Evolutionary conservation across 2,113 vertebrate genomes (phyloP).

Genomic region (Rhinolophus sinicus): DNA sequence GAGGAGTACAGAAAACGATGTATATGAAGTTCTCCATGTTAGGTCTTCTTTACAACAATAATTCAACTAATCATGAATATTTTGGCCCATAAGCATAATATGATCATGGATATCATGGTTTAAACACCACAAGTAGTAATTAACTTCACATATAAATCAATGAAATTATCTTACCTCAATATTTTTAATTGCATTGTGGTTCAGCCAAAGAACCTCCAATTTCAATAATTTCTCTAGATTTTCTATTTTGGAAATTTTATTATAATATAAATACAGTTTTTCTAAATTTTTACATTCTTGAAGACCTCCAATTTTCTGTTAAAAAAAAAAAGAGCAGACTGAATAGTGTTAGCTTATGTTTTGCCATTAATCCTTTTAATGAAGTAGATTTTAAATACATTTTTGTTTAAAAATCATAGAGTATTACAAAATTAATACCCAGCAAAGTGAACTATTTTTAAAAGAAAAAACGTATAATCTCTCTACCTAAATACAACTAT

Average conservation of each 20-base stretch:
- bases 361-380: conserved; percentile 18
- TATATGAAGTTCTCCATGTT: not conserved
- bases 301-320: conserved; percentile 88
- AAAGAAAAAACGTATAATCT: not conserved
- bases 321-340: conserved; percentile 23
- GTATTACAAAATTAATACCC: conserved; percentile 30
- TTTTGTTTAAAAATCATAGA: conserved; percentile 49
- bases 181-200: conserved; percentile 88
- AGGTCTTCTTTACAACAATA: not conserved
- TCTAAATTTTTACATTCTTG: conserved; percentile 85
- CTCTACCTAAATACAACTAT: not conserved
- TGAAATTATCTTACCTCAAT: conserved; percentile 85
- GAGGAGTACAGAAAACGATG: not conserved
- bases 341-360: conserved; percentile 15
- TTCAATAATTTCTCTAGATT: conserved; percentile 85
- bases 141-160: conserved; percentile 26
- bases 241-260: conserved; percentile 87
- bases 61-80: conserved; percentile 2
- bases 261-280: conserved; percentile 91
- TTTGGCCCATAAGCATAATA: not conserved
- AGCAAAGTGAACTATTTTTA: not conserved
- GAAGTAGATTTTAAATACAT: not conserved
- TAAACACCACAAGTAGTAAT: not conserved
- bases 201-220: conserved; percentile 88
- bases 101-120: not conserved